Conservation (phyloP, 2,113 vertebrate species). For the Eubucco bourcierii region DNA sequence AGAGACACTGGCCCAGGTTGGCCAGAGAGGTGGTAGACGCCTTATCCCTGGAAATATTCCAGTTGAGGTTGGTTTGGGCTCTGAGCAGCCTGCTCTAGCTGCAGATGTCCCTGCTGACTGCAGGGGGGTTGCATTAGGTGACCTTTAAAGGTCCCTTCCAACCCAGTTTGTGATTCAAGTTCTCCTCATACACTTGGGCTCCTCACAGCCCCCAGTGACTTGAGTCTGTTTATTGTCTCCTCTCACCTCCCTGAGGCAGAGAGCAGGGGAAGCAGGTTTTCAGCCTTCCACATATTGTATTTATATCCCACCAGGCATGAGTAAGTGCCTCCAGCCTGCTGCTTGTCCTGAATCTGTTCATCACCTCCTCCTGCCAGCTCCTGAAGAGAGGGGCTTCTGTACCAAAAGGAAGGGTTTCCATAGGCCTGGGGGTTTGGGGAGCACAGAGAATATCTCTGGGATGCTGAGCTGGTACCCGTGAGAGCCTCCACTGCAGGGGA, state of each 20-base stretch:
- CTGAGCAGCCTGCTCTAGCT: no score
- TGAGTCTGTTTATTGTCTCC: fast-evolving
- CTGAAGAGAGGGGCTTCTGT: background rate
- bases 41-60: no score
- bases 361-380: background rate
- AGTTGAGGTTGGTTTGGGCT: no score
- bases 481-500: background rate
- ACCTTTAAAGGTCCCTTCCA: background rate
- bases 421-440: background rate
- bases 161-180: fast-evolving
- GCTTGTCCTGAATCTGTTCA: background rate
- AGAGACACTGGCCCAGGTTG: no score
- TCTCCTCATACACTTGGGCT: fast-evolving
- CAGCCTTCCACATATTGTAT: conserved; percentile 26
- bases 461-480: fast-evolving
- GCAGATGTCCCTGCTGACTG: no score
- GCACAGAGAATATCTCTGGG: fast-evolving
- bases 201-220: background rate
- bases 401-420: background rate
- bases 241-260: background rate
- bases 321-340: conserved; percentile 32
- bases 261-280: background rate
- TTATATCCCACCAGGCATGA: background rate
- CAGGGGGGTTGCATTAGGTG: no score
- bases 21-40: no score